Base-by-base conservation (phyloP, 1,140 invertebrate species). In the Drosophila sp. region DNA sequence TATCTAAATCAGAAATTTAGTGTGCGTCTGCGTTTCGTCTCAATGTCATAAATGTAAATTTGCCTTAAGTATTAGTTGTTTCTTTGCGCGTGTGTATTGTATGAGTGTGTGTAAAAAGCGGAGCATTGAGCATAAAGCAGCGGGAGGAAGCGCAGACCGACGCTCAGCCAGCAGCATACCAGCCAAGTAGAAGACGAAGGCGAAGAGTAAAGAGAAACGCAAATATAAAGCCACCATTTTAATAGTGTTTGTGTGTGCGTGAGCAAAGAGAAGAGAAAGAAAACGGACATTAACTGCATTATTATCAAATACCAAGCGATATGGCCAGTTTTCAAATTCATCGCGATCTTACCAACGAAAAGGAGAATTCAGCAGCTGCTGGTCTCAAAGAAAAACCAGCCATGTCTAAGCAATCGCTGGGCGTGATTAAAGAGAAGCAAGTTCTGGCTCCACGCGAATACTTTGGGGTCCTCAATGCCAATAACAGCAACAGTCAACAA, bases 241-340 rank as follows among this genome's bases (percentile, higher is more conserved):
- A 77, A 55, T 32, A 69, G 54, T 50, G 47, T 63, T 50, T 27
- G 44, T 50, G 44, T 50, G 44, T 50, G 44, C 44, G 44, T 50
- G 23, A 50, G 44, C 7, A 27, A 27, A 47, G 44, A 47, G 58
- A 30, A 71, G 64, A 57, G 3, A 6, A 35, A 44, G 50, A 27
- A 50, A 68, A 44, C 17, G 60, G 29, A 68, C 60, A 17, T 29
- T n/a, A 70, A 10, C 10, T 44, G 4, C n/a, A 50, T 50, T 27
- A 50, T 50, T 17, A 17, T 17, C 17, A 17, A 17, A 17, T 17
- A 17, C 17, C 44, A 25, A 50, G 23, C 44, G 44, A 72, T 47
- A 85, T 95, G 94, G 93, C 94, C 70, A 93, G 93, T 60, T 93
- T 95, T 80, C 91, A 93, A 73, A 93, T 95, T 61, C 93, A 94